phyloP scores from a whole-genome alignment of 2,888 invertebrate species.

The Liodrosophila aerea region DNA sequence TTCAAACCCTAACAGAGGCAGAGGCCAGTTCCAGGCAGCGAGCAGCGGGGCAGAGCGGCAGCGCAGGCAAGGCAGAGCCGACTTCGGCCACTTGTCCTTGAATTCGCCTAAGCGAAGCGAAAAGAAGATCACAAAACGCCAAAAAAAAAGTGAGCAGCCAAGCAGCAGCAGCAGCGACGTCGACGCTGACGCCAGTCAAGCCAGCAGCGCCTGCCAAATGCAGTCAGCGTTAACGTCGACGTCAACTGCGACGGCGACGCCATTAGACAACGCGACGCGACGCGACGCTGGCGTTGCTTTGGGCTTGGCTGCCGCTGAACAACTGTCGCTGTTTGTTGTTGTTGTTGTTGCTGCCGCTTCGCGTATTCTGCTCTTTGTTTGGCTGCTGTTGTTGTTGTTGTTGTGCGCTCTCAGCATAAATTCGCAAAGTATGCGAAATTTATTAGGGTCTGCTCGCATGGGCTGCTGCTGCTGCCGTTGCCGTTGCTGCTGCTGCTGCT shows the following conservation, averaged over 20 bases:
- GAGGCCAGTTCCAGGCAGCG: conserved; percentile 8
- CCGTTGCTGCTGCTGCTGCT: conserved; percentile 37
- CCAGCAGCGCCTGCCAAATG: conserved; percentile 47
- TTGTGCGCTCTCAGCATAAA: conserved; percentile 70
- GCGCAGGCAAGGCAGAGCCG: conserved; percentile 3
- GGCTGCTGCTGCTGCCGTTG: conserved; percentile 45
- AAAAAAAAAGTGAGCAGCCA: conserved; percentile 47
- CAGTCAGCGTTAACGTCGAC: conserved; percentile 61
- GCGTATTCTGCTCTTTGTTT: too few relatives aligned
- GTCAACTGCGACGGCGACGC: conserved; percentile 51
- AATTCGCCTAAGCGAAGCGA: conserved; percentile 48
- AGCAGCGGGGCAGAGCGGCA: conserved; percentile 20
- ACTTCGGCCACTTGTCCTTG: conserved; percentile 72
- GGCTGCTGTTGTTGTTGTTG: conserved; percentile 42
- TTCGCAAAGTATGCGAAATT: conserved; percentile 79
- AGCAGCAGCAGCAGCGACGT: conserved; percentile 33
- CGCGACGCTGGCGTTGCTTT: conserved; percentile 26
- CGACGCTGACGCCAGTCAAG: conserved; percentile 36
- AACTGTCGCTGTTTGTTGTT: conserved; percentile 40
- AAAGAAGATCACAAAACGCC: conserved; percentile 58
- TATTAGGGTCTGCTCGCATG: conserved; percentile 76
- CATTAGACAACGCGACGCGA: conserved; percentile 54
- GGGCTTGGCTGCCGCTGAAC: conserved; percentile 50
- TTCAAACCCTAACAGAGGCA: background rate
- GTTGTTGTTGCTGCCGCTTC: conserved; percentile 9